A percentile compares a stretch with the other conserved stretches of the same genome.
Conservation (phyloP, 2,113 vertebrate genomes). For the Talpa occidentalis region DNA sequence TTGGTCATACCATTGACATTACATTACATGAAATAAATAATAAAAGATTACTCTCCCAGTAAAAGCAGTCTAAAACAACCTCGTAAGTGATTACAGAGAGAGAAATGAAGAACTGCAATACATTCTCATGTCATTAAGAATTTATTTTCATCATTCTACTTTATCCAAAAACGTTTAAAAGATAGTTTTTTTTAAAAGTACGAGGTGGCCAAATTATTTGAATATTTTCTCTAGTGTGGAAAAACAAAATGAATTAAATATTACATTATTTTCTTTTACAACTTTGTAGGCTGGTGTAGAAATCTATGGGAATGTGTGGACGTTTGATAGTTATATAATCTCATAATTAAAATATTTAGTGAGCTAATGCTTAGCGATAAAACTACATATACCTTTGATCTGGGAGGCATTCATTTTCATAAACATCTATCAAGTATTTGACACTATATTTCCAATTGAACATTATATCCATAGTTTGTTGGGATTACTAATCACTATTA, state of each 20-base stretch:
- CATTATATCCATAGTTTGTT: not conserved
- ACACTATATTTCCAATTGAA: not conserved
- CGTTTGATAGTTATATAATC: not conserved
- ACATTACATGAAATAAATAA: not conserved
- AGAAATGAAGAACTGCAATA: not conserved
- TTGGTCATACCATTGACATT: not conserved
- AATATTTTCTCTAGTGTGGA: not conserved
- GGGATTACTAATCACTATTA: not conserved
- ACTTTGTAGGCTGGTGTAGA: not conserved
- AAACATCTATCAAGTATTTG: not conserved
- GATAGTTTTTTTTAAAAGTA: not conserved
- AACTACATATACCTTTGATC: not conserved
- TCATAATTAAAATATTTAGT: not conserved
- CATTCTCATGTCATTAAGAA: not conserved
- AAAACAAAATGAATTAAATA: not conserved
- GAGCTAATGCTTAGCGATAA: not conserved
- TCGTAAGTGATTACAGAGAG: not conserved
- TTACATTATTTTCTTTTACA: not conserved
- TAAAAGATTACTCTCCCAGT: not conserved
- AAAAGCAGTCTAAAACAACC: not conserved
- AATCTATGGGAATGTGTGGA: fast-evolving
- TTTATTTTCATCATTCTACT: not conserved
- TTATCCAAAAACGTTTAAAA: not conserved
- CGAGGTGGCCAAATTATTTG: not conserved
- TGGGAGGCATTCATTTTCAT: not conserved